phyloP scores from a whole-genome alignment of 2,888 invertebrate species.

The Tenthredo scrophulariae region DNA sequence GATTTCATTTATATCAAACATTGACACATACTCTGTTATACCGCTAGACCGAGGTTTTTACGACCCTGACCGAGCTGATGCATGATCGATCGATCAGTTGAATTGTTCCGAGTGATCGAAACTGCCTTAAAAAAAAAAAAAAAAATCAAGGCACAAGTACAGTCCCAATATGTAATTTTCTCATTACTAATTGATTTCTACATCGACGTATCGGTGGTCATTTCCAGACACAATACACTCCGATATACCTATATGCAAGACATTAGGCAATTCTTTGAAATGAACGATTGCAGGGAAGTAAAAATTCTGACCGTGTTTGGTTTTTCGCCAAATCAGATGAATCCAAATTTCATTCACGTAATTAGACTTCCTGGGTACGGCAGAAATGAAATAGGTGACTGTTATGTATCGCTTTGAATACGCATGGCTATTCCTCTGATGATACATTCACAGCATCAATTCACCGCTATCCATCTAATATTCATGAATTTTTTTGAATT shows the following conservation, averaged over 20 bases:
- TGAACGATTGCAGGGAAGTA: neutral
- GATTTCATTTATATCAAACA: neutral
- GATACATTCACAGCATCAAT: neutral
- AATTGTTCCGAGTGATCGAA: neutral
- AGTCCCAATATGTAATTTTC: neutral
- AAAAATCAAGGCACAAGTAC: neutral
- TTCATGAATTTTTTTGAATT: neutral
- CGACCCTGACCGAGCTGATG: neutral
- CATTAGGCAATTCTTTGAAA: neutral
- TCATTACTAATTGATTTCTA: neutral
- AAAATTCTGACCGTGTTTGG: neutral
- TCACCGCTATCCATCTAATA: neutral
- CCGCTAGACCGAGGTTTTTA: conserved; percentile 9
- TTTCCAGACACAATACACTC: neutral
- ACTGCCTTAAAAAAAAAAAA: neutral
- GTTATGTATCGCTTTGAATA: neutral
- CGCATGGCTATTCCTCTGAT: neutral
- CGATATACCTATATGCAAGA: neutral
- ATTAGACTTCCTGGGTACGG: neutral
- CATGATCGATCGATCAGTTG: neutral
- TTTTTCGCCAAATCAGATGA: neutral
- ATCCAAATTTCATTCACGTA: conserved; percentile 13
- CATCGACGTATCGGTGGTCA: neutral
- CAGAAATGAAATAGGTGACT: neutral
- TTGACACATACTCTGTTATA: neutral